A percentile compares a stretch with the other conserved stretches of the same genome.
phyloP scores from a whole-genome alignment of 2,888 invertebrate species.

The Lymantria monacha region DNA sequence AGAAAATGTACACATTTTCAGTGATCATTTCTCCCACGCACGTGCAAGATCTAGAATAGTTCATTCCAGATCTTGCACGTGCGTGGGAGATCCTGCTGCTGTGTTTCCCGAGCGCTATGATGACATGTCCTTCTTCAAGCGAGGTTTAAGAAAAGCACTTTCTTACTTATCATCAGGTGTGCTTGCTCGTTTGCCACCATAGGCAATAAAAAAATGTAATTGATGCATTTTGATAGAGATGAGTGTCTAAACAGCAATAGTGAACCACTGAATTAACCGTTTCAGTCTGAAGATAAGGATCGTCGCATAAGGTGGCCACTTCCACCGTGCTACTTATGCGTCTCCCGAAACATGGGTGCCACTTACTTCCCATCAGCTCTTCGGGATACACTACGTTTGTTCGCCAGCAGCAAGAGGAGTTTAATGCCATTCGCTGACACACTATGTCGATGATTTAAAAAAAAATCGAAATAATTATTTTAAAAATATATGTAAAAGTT shows the following conservation, averaged over 20 bases:
- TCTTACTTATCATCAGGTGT: not conserved
- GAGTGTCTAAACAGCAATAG: too few relatives aligned
- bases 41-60: not conserved
- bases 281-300: constrained; percentile 86
- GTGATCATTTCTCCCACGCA: too few relatives aligned
- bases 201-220: too few relatives aligned
- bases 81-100: too few relatives aligned
- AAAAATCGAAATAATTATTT: not conserved
- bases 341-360: constrained; percentile 53
- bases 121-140: too few relatives aligned
- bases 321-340: constrained; percentile 81
- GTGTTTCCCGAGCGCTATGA: too few relatives aligned
- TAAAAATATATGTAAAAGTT: too few relatives aligned
- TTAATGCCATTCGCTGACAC: constrained; percentile 9
- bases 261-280: too few relatives aligned
- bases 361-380: constrained; percentile 54
- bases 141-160: too few relatives aligned
- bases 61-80: too few relatives aligned
- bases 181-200: not conserved
- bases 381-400: constrained; percentile 54
- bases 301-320: constrained; percentile 84
- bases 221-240: too few relatives aligned
- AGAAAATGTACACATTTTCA: too few relatives aligned
- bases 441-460: constrained; percentile 15
- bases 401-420: constrained; percentile 19